Percentiles rank a stretch among this genome's conserved stretches.
Evolutionary conservation across 2,113 vertebrate species (phyloP).

Genomic region (Etia nguti): DNA sequence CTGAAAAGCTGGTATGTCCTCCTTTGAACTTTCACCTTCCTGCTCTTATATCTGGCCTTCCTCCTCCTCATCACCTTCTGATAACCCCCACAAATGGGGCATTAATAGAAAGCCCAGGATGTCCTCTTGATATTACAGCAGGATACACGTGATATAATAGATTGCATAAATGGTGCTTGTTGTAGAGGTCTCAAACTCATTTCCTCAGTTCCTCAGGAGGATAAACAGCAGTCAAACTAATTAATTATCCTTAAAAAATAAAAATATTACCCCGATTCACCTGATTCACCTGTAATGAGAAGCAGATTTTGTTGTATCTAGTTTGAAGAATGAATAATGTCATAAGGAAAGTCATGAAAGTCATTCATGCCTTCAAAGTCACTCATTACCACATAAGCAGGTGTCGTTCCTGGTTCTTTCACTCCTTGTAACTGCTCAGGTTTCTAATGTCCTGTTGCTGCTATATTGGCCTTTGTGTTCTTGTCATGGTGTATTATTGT

Average conservation of each 20-base stretch:
- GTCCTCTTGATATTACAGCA: neutral
- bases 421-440: neutral
- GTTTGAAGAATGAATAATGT: neutral
- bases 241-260: neutral
- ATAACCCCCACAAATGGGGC: neutral
- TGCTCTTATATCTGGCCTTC: neutral
- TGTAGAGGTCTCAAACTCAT: neutral
- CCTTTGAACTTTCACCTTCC: neutral
- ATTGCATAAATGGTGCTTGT: rapidly evolving
- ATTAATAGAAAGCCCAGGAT: neutral
- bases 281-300: neutral
- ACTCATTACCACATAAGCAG: neutral
- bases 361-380: neutral
- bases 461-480: neutral
- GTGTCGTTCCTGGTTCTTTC: neutral
- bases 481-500: neutral
- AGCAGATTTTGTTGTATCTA: neutral
- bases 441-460: neutral
- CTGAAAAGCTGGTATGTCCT: neutral
- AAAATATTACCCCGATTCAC: rapidly evolving
- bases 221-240: rapidly evolving
- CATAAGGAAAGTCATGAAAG: neutral
- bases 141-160: neutral
- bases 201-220: rapidly evolving
- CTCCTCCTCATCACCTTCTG: neutral